phyloP scores from a whole-genome alignment of 2,888 invertebrate species.

The Apoda limacodes region DNA sequence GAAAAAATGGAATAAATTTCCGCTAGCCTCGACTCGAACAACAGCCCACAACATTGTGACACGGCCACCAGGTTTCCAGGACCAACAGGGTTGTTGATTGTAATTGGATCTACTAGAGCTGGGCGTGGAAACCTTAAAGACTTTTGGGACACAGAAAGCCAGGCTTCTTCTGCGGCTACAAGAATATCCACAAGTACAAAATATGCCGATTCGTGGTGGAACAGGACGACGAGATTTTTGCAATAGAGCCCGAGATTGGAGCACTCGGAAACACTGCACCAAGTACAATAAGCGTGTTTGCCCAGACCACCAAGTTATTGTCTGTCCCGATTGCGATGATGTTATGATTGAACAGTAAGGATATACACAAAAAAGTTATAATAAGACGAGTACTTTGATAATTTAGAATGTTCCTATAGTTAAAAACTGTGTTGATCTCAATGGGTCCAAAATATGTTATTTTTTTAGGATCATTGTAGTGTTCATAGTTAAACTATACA shows the following conservation, averaged over 20 bases:
- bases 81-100: too few relatives aligned
- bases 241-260: slow-evolving; percentile 5
- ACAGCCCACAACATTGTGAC: too few relatives aligned
- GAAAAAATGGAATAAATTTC: too few relatives aligned
- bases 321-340: neutral
- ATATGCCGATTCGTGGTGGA: neutral
- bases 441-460: neutral
- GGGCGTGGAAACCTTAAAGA: too few relatives aligned
- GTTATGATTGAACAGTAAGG: neutral
- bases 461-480: neutral
- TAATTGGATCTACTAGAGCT: too few relatives aligned
- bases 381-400: too few relatives aligned
- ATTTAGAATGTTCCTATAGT: too few relatives aligned
- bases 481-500: neutral
- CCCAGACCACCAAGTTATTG: neutral
- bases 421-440: neutral
- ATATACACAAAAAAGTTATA: too few relatives aligned
- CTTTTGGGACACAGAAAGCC: too few relatives aligned
- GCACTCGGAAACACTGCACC: slow-evolving; percentile 3
- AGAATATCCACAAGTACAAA: slow-evolving; percentile 3
- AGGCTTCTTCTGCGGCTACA: slow-evolving; percentile 2
- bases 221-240: slow-evolving; percentile 5
- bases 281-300: slow-evolving; percentile 1
- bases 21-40: too few relatives aligned
- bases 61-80: too few relatives aligned